A percentile compares a stretch with the other conserved stretches of the same genome.
Evolutionary conservation across 2,888 invertebrate species (phyloP).

Genomic region (Eulithis prunata): DNA sequence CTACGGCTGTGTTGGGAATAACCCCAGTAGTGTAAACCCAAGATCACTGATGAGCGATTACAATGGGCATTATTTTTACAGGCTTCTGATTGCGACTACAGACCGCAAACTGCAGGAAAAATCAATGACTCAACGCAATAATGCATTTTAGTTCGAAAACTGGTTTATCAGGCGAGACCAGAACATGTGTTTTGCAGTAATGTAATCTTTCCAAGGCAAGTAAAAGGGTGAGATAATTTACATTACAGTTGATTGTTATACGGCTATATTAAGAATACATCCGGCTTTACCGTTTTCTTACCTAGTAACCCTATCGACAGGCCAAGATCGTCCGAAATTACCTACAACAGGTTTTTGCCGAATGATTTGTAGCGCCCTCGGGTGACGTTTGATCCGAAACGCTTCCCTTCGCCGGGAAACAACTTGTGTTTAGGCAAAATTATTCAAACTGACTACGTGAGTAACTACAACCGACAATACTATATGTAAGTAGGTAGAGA

Average conservation of each 20-base stretch:
- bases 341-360: constrained; percentile 80
- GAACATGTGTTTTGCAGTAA: too few relatives aligned
- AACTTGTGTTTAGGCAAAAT: constrained; percentile 74
- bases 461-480: constrained; percentile 34
- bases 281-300: constrained; percentile 8
- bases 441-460: constrained; percentile 58
- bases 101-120: too few relatives aligned
- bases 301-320: constrained; percentile 28
- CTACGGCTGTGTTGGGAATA: constrained; percentile 19
- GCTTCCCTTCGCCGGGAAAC: constrained; percentile 70
- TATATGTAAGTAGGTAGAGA: constrained; percentile 14
- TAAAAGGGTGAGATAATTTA: too few relatives aligned
- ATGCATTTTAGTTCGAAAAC: too few relatives aligned
- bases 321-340: constrained; percentile 72
- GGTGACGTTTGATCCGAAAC: constrained; percentile 77
- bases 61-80: too few relatives aligned
- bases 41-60: neutral
- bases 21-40: constrained; percentile 15
- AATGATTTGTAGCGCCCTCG: constrained; percentile 80
- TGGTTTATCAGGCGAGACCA: too few relatives aligned
- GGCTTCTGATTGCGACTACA: too few relatives aligned
- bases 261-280: neutral
- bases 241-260: too few relatives aligned
- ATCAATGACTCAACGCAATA: too few relatives aligned
- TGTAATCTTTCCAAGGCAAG: too few relatives aligned